Base-by-base conservation (phyloP, 2,113 vertebrate species). In the Alethe diademata region DNA sequence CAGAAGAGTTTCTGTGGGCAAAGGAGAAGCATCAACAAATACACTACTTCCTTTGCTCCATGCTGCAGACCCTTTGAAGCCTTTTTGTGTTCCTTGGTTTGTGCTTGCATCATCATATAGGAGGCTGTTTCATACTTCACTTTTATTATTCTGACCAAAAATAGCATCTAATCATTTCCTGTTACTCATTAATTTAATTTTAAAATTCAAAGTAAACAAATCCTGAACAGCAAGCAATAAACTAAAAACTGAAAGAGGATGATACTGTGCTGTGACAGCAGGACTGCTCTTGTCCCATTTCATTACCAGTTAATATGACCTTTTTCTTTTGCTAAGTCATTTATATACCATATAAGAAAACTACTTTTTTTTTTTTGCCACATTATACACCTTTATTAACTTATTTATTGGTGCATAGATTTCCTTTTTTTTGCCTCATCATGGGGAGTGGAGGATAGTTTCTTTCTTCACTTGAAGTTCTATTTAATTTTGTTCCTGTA, bases 1-100 rank as follows among this genome's bases (percentile, higher is more conserved):
- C 75, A 89, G 87, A 96, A 83, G 60, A 93, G 47, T 92, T 92
- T 96, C 90, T 78, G 64, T 89, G 54, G 74, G 67, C 64, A 66
- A 73, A 53, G 50, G 35, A 92, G 66, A 80, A 75, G 14, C 91
- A 72, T 86, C 89, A 93, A 91, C 92, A 96, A 89, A 95, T 28
- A 54, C 29, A 69, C 67, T 38, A 43, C 56, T 93, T 96, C 58
- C 62, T 92, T 90, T 90, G 18, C 71, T 88, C 56, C 56, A 19
- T 38, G 45, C 22, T 91, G 56, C 40, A 60, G 43, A 62, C 10
- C 38, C 51, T 85, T 88, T 57, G 70, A 91, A 92, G 56, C 38
- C 51, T n/a, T 89, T 67, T 78, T 75, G 29, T 71, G 15, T n/a
- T 89, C 14, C 43, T 90, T 51, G 26, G 23, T 66, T 88, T 71